Evolutionary conservation across 2,113 vertebrate species (phyloP).

Genomic region (Pseudorectes ferrugineus): DNA sequence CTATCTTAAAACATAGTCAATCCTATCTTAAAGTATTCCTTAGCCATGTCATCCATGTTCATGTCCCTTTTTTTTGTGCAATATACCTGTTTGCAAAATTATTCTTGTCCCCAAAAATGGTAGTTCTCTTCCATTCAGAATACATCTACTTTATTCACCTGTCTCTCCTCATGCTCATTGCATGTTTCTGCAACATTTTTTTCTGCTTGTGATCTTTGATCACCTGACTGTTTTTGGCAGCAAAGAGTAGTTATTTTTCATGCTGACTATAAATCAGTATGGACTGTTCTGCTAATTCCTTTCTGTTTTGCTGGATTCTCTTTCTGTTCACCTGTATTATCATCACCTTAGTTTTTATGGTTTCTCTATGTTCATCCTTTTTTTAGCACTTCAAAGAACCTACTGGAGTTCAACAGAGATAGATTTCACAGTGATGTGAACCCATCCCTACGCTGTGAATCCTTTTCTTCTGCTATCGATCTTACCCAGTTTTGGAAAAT

Average conservation of each 20-base stretch:
- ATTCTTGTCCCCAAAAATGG: not conserved
- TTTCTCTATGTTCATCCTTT: not conserved
- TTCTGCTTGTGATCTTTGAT: not conserved
- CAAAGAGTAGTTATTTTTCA: not conserved
- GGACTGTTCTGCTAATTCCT: not conserved
- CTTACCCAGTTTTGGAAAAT: not conserved
- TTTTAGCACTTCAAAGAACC: not conserved
- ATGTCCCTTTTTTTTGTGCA: not conserved
- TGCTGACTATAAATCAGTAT: not conserved
- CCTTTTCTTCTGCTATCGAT: not conserved
- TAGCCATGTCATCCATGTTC: not conserved
- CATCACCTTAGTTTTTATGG: not conserved
- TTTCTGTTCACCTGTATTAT: not conserved
- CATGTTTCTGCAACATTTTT: not conserved
- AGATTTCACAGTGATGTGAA: not conserved
- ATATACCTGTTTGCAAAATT: not conserved
- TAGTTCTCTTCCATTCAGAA: not conserved
- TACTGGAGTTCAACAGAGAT: not conserved
- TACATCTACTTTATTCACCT: not conserved
- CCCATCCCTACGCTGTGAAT: not conserved
- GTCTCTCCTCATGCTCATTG: not conserved
- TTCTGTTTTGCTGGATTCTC: not conserved
- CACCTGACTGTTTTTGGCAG: not conserved
- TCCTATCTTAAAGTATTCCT: not conserved
- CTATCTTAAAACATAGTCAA: not conserved